Evolutionary conservation across 1,140 invertebrate species (phyloP), one percentile per base, ranked within the genome.

Genomic region (Paraescarpia echinospica): DNA sequence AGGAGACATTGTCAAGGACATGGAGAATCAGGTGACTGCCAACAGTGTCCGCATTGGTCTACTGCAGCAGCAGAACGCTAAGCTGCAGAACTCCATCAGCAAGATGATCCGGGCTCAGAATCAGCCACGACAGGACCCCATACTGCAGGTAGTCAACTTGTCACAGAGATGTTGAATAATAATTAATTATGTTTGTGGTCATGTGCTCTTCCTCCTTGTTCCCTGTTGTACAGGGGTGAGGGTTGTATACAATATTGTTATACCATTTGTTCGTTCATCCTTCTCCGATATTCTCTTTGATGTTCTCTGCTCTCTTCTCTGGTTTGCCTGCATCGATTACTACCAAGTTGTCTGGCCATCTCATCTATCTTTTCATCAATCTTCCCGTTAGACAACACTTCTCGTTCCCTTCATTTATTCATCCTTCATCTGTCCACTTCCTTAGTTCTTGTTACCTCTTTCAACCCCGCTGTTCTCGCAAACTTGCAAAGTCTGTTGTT

Each of bases 11-110:
- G 94, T 94, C 9, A 41, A 93, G 22, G 96, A 96, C 93, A 96
- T 96, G 96, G 94, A 95, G 93, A 95, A 95, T 91, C 96, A 96
- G 92, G 94, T 96, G 8, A 94, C 95, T 93, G 95, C 96, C 34
- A 96, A 96, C 93, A 91, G 89, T n/a, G 51, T 95, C 12, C 93
- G 96, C 27, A 95, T 96, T n/a, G 93, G 94, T 35, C 35, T 96
- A 2, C 94, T 96, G 34, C 95, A 96, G 91, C 94, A 95, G 51
- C 95, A 96, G 93, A 96, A 96, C 93, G 93, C 95, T 51, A 93
- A 94, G 0, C 93, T 96, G 27, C 90, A 94, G 22, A 95, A 95
- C 90, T 95, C 95, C n/a, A 94, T 96, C 33, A 94, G 92, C 1
- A 95, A 95, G 93, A 92, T 96, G 14, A 34, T 95, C 41, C n/a